A percentile compares a stretch with the other conserved stretches of the same genome.
These are phyloP conservation scores for Cardiocondyla obscurior DNA, from an alignment of 1,140 invertebrate species.

Conservation along the genomic window DNA sequence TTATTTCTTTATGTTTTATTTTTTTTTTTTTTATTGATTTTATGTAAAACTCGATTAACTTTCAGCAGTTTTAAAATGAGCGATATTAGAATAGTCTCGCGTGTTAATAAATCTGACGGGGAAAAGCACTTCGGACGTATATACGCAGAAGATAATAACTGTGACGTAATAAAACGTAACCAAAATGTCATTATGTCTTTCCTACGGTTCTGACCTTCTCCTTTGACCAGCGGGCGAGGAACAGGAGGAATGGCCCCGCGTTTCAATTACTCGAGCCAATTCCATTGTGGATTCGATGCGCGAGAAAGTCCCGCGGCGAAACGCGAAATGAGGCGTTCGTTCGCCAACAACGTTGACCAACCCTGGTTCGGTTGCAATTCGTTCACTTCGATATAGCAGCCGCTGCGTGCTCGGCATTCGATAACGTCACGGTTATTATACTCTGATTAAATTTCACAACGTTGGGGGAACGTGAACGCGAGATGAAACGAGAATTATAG, in stretches of 20 bases:
- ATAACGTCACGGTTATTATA: slow-evolving; percentile 61
- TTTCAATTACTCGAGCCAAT: slow-evolving; percentile 53
- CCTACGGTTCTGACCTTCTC: not conserved
- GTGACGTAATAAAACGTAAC: slow-evolving; percentile 1
- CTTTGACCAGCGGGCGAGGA: not conserved
- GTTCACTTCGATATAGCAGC: slow-evolving; percentile 40
- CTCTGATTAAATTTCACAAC: slow-evolving; percentile 59
- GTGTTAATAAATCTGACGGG: slow-evolving; percentile 11
- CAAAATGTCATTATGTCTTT: slow-evolving; percentile 11
- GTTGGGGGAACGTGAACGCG: not conserved
- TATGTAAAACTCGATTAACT: not conserved
- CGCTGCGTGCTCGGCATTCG: slow-evolving; percentile 40
- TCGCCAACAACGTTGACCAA: slow-evolving; percentile 44
- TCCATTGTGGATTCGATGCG: slow-evolving; percentile 53
- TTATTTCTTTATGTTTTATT: too few relatives aligned
- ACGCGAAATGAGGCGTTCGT: slow-evolving; percentile 41
- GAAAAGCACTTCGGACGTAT: not conserved
- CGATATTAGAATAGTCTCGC: not conserved
- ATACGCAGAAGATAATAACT: not conserved
- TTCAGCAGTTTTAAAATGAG: not conserved
- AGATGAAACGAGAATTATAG: not conserved
- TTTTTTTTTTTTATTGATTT: not conserved
- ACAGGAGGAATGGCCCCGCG: not conserved
- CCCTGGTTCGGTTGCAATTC: slow-evolving; percentile 43
- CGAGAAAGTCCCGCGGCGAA: slow-evolving; percentile 46